These are phyloP conservation scores for Xerus rutilus DNA, from an alignment of 2,797 vertebrate species.

Conservation along the genomic window DNA sequence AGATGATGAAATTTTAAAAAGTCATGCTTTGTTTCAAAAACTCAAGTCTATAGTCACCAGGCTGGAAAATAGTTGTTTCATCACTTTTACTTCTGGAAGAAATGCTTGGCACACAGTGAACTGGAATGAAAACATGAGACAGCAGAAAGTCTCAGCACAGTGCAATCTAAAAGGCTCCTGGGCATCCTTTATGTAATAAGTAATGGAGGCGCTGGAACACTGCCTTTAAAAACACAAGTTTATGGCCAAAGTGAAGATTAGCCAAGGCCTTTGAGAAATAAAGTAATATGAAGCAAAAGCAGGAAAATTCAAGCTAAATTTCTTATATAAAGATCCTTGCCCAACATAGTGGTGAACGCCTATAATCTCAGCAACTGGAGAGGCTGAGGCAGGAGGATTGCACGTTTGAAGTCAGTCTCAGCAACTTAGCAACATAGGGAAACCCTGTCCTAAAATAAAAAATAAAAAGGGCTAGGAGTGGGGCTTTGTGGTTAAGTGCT, in stretches of 20 bases:
- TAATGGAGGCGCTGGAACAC: conserved; percentile 75
- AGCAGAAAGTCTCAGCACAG: conserved; percentile 68
- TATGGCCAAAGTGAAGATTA: conserved; percentile 38
- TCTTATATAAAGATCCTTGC: conserved; percentile 1
- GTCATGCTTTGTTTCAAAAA: conserved; percentile 56
- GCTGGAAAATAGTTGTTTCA: conserved; percentile 61
- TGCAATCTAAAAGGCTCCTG: neutral
- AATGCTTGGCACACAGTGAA: conserved; percentile 31
- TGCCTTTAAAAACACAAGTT: conserved; percentile 41
- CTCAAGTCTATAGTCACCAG: neutral
- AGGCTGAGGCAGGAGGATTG: too few relatives aligned
- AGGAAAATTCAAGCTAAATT: neutral
- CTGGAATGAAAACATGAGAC: conserved; percentile 69
- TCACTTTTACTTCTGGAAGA: conserved; percentile 62
- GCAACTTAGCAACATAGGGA: too few relatives aligned
- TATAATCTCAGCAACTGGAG: too few relatives aligned
- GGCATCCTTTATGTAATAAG: conserved; percentile 59
- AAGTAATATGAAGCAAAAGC: neutral
- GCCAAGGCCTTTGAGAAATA: conserved; percentile 29
- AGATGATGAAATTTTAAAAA: conserved; percentile 39
- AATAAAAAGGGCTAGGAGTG: too few relatives aligned
- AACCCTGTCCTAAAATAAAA: too few relatives aligned
- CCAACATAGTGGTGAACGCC: too few relatives aligned
- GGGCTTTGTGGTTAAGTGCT: too few relatives aligned
- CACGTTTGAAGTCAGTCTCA: too few relatives aligned